Percentiles rank a stretch among this genome's conserved stretches.
These are phyloP conservation scores for Adineta ricciae DNA, from an alignment of 2,888 invertebrate species.

Conservation along the genomic window DNA sequence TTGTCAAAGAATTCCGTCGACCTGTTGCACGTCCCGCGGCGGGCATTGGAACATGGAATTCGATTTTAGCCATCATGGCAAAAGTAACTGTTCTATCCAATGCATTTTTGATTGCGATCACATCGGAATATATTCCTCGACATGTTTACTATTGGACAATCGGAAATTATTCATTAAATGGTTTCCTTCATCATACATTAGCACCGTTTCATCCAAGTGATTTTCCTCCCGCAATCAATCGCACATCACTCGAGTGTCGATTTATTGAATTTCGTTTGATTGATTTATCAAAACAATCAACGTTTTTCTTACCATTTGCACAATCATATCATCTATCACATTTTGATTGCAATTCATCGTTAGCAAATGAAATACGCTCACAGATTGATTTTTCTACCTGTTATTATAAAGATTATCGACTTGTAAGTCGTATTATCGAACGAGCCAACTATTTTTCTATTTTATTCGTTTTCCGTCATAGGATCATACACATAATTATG, in stretches of 20 bases:
- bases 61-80: slow-evolving; percentile 54
- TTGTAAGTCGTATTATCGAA: too few relatives aligned
- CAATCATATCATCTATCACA: not conserved
- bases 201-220: slow-evolving; percentile 3
- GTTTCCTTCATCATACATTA: not conserved
- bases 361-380: not conserved
- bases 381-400: slow-evolving; percentile 4
- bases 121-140: slow-evolving; percentile 54
- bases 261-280: not conserved
- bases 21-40: slow-evolving; percentile 23
- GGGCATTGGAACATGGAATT: slow-evolving; percentile 41
- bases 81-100: slow-evolving; percentile 56
- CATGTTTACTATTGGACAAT: not conserved
- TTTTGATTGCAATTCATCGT: not conserved
- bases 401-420: not conserved
- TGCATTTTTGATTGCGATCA: slow-evolving; percentile 57
- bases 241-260: not conserved
- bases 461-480: not conserved
- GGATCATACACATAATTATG: not conserved
- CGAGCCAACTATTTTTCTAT: not conserved
- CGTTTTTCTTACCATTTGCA: not conserved
- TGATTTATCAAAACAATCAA: not conserved
- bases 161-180: not conserved
- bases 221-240: not conserved
- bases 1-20: slow-evolving; percentile 64